Conservation (phyloP, 2,797 vertebrate genomes). For the Gymnoscopelus microlampas region DNA sequence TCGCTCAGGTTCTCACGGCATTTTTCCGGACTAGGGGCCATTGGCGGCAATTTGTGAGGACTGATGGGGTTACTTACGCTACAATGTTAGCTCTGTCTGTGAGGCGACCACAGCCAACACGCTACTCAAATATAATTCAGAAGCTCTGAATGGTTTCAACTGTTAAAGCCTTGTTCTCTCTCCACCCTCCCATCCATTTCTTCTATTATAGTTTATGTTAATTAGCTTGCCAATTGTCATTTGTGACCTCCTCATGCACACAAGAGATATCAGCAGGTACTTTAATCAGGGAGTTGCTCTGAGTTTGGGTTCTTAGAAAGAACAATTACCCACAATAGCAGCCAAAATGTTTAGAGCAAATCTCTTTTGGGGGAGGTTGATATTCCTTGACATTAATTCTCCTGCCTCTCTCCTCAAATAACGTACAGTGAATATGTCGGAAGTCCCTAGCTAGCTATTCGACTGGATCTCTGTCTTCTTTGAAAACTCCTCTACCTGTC, state of each 20-base stretch:
- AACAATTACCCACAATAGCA: conserved; percentile 46
- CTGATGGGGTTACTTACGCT: conserved; percentile 15
- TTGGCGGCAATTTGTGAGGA: conserved; percentile 48
- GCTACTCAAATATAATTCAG: conserved; percentile 58
- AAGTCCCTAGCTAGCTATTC: conserved; percentile 40
- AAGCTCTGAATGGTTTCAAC: conserved; percentile 64
- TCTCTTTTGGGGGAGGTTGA: conserved; percentile 17
- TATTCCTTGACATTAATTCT: conserved; percentile 24
- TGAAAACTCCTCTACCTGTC: conserved; percentile 62
- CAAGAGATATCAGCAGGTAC: conserved; percentile 62
- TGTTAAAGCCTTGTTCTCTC: conserved; percentile 55
- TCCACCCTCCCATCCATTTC: conserved; percentile 48
- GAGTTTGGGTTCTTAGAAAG: conserved; percentile 53
- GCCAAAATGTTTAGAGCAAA: conserved; percentile 14
- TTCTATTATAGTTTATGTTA: conserved; percentile 70
- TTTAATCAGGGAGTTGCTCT: conserved; percentile 51
- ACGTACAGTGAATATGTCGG: conserved; percentile 46
- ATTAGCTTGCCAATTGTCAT: conserved; percentile 66
- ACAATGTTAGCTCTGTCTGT: conserved; percentile 1
- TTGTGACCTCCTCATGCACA: conserved; percentile 59
- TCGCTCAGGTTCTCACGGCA: conserved; percentile 63
- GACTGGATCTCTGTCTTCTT: conserved; percentile 65
- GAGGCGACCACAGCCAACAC: conserved; percentile 22
- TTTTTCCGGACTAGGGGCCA: conserved; percentile 58
- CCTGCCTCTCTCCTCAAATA: conserved; percentile 34